A percentile compares a stretch with the other conserved stretches of the same genome.
Evolutionary conservation across 2,113 vertebrate genomes (phyloP).

Genomic region (Ictidomys tridecemlineatus): DNA sequence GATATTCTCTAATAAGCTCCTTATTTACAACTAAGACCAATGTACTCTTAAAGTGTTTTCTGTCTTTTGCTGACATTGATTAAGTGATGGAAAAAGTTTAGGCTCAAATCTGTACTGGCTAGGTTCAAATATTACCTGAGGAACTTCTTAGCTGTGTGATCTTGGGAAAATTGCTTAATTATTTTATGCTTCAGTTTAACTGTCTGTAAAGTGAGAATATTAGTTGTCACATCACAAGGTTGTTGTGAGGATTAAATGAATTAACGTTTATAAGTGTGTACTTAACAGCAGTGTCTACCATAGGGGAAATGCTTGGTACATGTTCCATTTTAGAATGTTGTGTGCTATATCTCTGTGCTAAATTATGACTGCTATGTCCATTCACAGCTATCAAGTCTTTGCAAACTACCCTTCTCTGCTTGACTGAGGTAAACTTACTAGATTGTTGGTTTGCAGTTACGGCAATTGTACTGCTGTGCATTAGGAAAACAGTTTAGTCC

Average conservation of each 20-base stretch:
- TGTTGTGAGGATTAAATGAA: background rate
- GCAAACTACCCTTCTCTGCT: background rate
- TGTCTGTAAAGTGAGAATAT: background rate
- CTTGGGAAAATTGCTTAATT: background rate
- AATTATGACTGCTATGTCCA: background rate
- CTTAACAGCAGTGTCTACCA: background rate
- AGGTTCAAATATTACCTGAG: background rate
- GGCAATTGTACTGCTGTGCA: background rate
- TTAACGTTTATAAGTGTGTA: background rate
- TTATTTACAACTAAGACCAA: background rate
- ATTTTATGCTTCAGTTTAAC: background rate
- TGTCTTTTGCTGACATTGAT: background rate
- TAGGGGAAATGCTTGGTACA: background rate
- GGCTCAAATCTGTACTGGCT: background rate
- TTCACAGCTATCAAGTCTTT: background rate
- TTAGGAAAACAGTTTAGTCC: background rate
- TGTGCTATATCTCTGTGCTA: background rate
- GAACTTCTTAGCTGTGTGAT: background rate
- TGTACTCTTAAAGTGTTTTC: background rate
- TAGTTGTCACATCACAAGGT: background rate
- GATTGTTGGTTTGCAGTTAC: background rate
- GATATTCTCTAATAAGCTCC: background rate
- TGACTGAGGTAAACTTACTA: background rate
- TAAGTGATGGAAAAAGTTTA: background rate
- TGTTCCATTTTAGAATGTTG: background rate